These are phyloP conservation scores for cat (Felis catus) DNA, from an alignment of 2,113 vertebrate species.

Conservation along the genomic window DNA sequence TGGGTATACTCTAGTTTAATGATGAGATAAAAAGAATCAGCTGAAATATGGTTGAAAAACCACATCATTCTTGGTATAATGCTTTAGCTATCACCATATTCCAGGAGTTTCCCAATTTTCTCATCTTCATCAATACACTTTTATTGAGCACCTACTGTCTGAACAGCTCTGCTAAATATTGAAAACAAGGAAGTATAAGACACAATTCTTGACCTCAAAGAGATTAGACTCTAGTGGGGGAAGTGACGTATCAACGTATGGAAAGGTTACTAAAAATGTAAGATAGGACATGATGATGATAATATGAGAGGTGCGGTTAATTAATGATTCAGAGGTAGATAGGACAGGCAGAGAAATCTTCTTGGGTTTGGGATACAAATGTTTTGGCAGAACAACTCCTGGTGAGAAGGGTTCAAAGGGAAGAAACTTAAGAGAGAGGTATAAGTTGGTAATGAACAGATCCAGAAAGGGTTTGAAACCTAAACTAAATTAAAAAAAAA, in stretches of 20 bases:
- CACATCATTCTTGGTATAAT: not conserved
- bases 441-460: slow-evolving; percentile 23
- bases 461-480: not conserved
- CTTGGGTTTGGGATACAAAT: not conserved
- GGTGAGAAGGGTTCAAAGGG: not conserved
- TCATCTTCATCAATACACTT: not conserved
- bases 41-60: slow-evolving; percentile 33
- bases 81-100: not conserved
- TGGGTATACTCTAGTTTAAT: not conserved
- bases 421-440: slow-evolving; percentile 3
- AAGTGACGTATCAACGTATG: not conserved
- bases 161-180: not conserved
- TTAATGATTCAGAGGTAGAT: not conserved
- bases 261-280: slow-evolving; percentile 11
- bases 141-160: slow-evolving; percentile 25
- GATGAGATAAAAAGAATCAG: not conserved
- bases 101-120: not conserved
- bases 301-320: slow-evolving; percentile 5
- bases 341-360: not conserved
- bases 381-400: slow-evolving; percentile 13
- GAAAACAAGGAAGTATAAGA: not conserved
- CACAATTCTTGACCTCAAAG: not conserved
- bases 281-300: not conserved
- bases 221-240: not conserved
- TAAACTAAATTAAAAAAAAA: slow-evolving; percentile 22